phyloP scores from a whole-genome alignment of 2,888 invertebrate genomes.

The Drosophila pullipes region DNA sequence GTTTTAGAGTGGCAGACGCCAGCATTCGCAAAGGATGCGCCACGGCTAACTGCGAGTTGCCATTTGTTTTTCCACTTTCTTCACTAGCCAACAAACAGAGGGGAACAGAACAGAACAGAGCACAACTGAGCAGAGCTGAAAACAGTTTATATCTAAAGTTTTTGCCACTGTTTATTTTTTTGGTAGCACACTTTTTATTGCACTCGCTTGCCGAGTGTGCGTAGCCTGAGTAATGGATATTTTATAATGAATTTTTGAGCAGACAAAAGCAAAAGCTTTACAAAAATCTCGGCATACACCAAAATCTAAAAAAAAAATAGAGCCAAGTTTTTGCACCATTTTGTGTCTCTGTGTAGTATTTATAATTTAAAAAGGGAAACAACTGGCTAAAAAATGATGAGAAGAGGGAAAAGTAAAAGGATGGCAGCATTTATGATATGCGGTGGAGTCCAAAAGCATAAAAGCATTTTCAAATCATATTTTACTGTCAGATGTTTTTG shows the following conservation, averaged over 20 bases:
- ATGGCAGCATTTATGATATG: conserved; percentile 44
- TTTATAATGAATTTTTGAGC: conserved; percentile 74
- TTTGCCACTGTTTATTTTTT: conserved; percentile 54
- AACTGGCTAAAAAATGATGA: conserved; percentile 1
- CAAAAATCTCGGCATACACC: conserved; percentile 41
- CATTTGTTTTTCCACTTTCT: not conserved
- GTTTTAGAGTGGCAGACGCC: conserved; percentile 48
- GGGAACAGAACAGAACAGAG: not conserved
- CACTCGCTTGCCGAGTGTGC: conserved; percentile 18
- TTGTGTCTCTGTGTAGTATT: conserved; percentile 14
- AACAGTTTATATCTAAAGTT: conserved; percentile 62
- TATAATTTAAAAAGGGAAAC: conserved; percentile 33
- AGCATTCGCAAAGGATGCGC: conserved; percentile 16
- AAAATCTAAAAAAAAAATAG: not conserved
- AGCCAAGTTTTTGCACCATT: conserved; percentile 29
- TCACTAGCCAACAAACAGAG: not conserved
- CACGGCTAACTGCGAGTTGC: not conserved
- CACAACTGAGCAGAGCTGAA: not conserved
- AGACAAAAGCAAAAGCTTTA: conserved; percentile 38
- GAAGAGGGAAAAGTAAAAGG: not conserved
- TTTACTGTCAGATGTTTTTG: conserved; percentile 15
- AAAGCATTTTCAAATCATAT: conserved; percentile 38
- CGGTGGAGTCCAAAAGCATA: conserved; percentile 28
- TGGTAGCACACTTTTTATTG: conserved; percentile 53
- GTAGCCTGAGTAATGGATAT: conserved; percentile 76